Base-by-base conservation (phyloP, 2,888 invertebrate species). In the Galeopsomyia nigrocyanea region DNA sequence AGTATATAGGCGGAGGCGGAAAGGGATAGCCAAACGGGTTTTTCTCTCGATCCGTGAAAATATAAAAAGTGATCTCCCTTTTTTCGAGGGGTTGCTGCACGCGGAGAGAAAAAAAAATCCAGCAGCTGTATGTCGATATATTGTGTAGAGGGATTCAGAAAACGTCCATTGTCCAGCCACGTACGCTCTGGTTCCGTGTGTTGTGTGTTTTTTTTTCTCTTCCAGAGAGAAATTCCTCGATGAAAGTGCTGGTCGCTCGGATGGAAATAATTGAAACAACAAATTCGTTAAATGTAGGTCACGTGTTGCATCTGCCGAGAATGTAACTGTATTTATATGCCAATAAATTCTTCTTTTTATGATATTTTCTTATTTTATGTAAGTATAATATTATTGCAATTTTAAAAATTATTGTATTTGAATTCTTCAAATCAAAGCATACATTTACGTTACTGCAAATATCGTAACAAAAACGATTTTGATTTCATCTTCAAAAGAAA, bases 21-120 rank as follows among this genome's bases (percentile, higher is more conserved):
- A 79, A 81, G 78, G 79, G 81, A 83, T 82, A 80, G 79, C 80
- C 78, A 82, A 83, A 82, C 81, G 79, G 78, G 79, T 81, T 39
- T 39, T 39, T 80, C 75, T 75, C 78, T n/a, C 61, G 76, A 77
- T 78, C 78, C 80, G 76, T 81, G 78, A 80, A 80, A 78, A 77
- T 79, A 39, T 39, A 79, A 82, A 79, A 79, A 76, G 75, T 77
- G 78, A 79, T 80, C 80, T 79, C 64, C 46, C 17, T n/a, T 56
- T 46, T 17, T 69, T 39, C 66, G 56, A 56, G 47, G 55, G 63
- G 31, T 14, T 10, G 1, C 1, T 10, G 39, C 21, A 22, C 19
- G 21, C 31, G 39, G 19, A 14, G 7, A 26, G 56, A 71, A 68
- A 68, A 68, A 71, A 68, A 68, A 68, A 53, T 49, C 49, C 66